Evolutionary conservation across 2,113 vertebrate species (phyloP), one percentile per base, ranked within the genome.

Genomic region (Chaetodon auriga): DNA sequence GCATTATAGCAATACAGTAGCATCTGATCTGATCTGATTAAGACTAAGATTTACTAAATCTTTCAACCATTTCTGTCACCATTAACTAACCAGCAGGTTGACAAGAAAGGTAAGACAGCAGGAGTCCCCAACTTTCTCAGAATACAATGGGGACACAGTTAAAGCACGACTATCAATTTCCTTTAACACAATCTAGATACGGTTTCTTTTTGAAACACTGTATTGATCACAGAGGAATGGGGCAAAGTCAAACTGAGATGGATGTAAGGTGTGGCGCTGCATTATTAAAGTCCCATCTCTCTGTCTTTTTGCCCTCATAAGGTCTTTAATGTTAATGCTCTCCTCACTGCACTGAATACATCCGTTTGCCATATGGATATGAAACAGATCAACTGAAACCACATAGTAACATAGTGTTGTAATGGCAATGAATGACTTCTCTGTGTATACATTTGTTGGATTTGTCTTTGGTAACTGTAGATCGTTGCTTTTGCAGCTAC

Each of bases 1-100:
- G 85, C 86, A 90, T 86, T 75, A 60, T 54, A 93, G 89, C 90
- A 93, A 93, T 93, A 92, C 80, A 83, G 69, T 68, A 35, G 46
- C 64, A 75, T 30, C 58, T 6, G 60, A 71, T 81, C 38, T 38
- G 81, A 83, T 87, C 43, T 36, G 68, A 75, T 60, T 35, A 12
- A 48, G 36, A 83, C 58, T 36, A 11, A 48, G 23, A 83, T 57
- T 78, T 2, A 43, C 0, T 5, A 11, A 4, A 76, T 80, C 53
- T 69, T 73, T 76, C 1, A 81, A 66, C 18, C 30, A 61, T 57
- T 72, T 73, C 43, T 53, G n/a, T 61, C 25, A 30, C 54, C 48
- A 6, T 61, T 23, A 80, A 55, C 15, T 55, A 75, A 89, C 78
- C 87, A 92, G 83, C 86, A 84, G 75, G 68, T 41, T 75, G 51